These are phyloP conservation scores for Macrobrachium nipponense DNA, from an alignment of 1,140 invertebrate genomes.

Conservation along the genomic window DNA sequence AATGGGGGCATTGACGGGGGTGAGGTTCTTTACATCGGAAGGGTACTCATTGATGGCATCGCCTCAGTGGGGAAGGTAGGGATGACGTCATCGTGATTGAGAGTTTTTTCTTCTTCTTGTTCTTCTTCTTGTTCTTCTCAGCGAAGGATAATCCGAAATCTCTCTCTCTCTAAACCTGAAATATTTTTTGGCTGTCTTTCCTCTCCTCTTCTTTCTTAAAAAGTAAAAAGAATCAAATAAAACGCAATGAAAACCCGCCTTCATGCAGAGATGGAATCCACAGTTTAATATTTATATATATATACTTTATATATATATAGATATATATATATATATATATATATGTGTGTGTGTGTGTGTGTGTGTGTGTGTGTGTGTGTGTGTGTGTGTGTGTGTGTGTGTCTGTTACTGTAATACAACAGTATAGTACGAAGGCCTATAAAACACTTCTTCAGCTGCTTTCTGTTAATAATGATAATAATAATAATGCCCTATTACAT, in stretches of 20 bases:
- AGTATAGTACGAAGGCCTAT: no score
- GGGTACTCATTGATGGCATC: conserved; percentile 57
- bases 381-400: no score
- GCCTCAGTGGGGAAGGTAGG: conserved; percentile 63
- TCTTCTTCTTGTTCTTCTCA: neutral
- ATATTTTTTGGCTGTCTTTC: neutral
- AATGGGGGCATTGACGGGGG: conserved; percentile 65
- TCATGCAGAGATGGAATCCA: neutral
- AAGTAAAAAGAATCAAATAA: no score
- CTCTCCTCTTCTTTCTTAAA: neutral
- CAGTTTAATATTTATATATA: no score
- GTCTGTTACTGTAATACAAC: no score
- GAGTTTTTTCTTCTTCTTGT: neutral
- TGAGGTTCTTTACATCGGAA: conserved; percentile 62
- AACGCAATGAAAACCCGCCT: neutral
- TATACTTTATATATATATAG: no score
- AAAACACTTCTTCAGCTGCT: neutral
- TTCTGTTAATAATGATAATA: no score
- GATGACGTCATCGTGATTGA: neutral
- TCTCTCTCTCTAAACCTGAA: neutral
- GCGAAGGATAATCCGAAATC: neutral
- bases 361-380: no score
- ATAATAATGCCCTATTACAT: neutral
- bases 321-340: no score
- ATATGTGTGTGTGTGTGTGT: no score